Evolutionary conservation across 2,888 invertebrate genomes (phyloP), one percentile per base, ranked within the genome.

Genomic region (Drosophila pseudotalamancana): DNA sequence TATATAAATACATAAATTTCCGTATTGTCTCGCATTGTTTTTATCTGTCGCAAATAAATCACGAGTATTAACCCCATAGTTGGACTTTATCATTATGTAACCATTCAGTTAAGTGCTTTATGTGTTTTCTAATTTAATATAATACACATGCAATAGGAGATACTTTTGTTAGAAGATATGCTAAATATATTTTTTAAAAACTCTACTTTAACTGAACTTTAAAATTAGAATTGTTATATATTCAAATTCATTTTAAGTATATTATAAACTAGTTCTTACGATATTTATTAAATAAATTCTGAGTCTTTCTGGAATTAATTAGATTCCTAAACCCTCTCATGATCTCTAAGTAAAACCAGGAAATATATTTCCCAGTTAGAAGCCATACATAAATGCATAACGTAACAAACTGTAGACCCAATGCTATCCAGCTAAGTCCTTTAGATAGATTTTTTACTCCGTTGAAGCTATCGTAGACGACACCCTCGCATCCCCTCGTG

Each of bases 21-120:
- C 35, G 23, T 25, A 54, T 56, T 43, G 53, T 43, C 37, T 37
- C 61, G 37, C 25, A 59, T 56, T 45, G 57, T 42, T 45, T 34
- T 72, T 68, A 72, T 72, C 73, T 35, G 40, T 42, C 42, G 40
- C 54, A 8, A 55, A 73, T 73, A 73, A 73, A 73, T 73, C 73
- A 73, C 60, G 42, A 19, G 49, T 39, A 31, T 56, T 72, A 66
- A 66, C 56, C 42, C 46, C 11, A 32, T 55, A 46, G 23, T 46
- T 42, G 53, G 35, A 18, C 25, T 37, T 60, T 49, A 46, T 37
- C 35, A 9, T 19, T 21, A 18, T 45, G n/a, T 8, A 49, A 32
- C 8, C 27, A 32, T 29, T 39, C 12, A 18, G 39, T n/a, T 29
- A 56, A 53, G 45, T 32, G 1, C 14, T 12, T 23, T 23, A 18